These are phyloP conservation scores for Oasisia sp. DNA, from an alignment of 2,888 invertebrate species.

Conservation along the genomic window DNA sequence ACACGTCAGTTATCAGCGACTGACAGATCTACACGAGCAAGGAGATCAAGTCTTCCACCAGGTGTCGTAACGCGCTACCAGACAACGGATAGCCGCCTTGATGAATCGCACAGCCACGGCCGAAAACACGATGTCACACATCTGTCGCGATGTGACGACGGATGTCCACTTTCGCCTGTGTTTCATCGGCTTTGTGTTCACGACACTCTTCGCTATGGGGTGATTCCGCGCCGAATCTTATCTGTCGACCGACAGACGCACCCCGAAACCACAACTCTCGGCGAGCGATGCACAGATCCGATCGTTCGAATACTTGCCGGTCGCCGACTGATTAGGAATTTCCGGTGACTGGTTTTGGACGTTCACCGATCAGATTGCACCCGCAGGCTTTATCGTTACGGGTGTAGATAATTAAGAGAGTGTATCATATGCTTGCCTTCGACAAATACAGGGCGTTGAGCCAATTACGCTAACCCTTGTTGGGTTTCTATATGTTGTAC, in stretches of 20 bases:
- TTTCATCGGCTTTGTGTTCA: slow-evolving; percentile 6
- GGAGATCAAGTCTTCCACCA: background rate
- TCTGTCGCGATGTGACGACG: background rate
- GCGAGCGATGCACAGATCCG: background rate
- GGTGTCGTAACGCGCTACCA: background rate
- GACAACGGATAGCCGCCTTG: background rate
- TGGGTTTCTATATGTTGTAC: background rate
- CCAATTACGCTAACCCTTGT: background rate
- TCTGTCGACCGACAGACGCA: background rate
- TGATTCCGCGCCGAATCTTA: background rate
- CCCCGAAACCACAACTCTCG: background rate
- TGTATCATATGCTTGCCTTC: background rate
- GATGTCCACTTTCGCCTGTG: background rate
- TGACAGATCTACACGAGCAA: background rate
- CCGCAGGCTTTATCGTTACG: background rate
- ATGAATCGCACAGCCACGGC: background rate
- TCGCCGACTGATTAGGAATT: background rate
- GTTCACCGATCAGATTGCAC: background rate
- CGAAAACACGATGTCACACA: background rate
- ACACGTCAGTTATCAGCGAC: background rate
- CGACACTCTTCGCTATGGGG: background rate
- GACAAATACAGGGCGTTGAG: background rate
- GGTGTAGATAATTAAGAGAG: slow-evolving; percentile 1
- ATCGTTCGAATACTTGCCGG: background rate
- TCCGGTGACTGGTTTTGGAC: background rate